These are phyloP conservation scores for Stenurella melanura DNA, from an alignment of 2,888 invertebrate species.

Conservation along the genomic window DNA sequence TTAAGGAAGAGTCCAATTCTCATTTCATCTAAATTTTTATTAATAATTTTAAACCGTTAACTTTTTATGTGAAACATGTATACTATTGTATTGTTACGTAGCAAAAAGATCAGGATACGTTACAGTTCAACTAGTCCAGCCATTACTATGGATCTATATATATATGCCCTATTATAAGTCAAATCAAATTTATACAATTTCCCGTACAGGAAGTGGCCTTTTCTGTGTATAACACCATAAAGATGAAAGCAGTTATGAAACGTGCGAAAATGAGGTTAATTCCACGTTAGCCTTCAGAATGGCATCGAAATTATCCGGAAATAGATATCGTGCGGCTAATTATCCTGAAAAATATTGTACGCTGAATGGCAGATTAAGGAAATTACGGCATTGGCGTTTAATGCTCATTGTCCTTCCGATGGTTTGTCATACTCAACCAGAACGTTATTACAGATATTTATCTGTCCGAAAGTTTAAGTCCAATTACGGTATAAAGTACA, in stretches of 20 bases:
- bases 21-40: too few relatives aligned
- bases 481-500: not conserved
- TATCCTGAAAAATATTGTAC: not conserved
- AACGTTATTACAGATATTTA: too few relatives aligned
- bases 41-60: too few relatives aligned
- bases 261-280: slow-evolving; percentile 5
- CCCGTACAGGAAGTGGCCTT: slow-evolving; percentile 5
- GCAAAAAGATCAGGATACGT: too few relatives aligned
- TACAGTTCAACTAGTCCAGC: not conserved
- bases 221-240: not conserved
- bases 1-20: too few relatives aligned
- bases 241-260: not conserved
- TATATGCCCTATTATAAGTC: not conserved
- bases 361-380: not conserved
- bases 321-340: slow-evolving; percentile 27
- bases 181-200: not conserved
- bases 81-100: too few relatives aligned
- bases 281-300: not conserved
- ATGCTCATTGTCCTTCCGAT: not conserved
- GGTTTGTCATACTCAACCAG: too few relatives aligned
- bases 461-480: too few relatives aligned
- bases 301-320: slow-evolving; percentile 22
- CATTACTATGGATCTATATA: too few relatives aligned
- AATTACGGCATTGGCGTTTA: not conserved
- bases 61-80: too few relatives aligned